Conservation (phyloP, 2,888 invertebrate species). For the Himalopsyche tibetana region DNA sequence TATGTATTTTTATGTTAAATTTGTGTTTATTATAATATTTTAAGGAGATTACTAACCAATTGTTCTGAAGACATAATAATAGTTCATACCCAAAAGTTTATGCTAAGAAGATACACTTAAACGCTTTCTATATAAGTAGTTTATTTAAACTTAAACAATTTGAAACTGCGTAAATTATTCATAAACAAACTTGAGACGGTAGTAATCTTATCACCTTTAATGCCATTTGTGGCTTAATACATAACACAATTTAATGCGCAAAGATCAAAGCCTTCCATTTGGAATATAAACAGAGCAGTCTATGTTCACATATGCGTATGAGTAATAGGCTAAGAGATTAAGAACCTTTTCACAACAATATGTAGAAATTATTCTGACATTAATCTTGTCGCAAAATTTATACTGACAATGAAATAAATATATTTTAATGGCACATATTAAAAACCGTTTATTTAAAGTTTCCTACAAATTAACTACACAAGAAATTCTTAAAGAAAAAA, state of each 20-base stretch:
- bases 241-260: slow-evolving; percentile 40
- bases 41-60: background rate
- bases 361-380: background rate
- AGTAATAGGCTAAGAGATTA: slow-evolving; percentile 31
- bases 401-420: no score
- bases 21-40: background rate
- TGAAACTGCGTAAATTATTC: slow-evolving; percentile 37
- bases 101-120: slow-evolving; percentile 15
- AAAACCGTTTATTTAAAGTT: no score
- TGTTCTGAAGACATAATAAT: background rate
- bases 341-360: slow-evolving; percentile 13
- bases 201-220: slow-evolving; percentile 38
- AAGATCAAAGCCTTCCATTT: slow-evolving; percentile 36
- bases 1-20: background rate
- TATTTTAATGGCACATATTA: no score
- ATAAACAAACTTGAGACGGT: slow-evolving; percentile 37
- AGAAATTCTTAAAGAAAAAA: no score
- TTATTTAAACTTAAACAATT: slow-evolving; percentile 42
- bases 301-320: slow-evolving; percentile 38
- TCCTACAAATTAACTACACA: no score
- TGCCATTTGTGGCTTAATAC: slow-evolving; percentile 37
- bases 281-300: slow-evolving; percentile 27
- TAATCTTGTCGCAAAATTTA: background rate
- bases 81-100: slow-evolving; percentile 7
- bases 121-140: slow-evolving; percentile 31